Percentiles rank a stretch among this genome's conserved stretches.
Evolutionary conservation across 2,888 invertebrate species (phyloP).

Genomic region (Xestia sexstrigata): DNA sequence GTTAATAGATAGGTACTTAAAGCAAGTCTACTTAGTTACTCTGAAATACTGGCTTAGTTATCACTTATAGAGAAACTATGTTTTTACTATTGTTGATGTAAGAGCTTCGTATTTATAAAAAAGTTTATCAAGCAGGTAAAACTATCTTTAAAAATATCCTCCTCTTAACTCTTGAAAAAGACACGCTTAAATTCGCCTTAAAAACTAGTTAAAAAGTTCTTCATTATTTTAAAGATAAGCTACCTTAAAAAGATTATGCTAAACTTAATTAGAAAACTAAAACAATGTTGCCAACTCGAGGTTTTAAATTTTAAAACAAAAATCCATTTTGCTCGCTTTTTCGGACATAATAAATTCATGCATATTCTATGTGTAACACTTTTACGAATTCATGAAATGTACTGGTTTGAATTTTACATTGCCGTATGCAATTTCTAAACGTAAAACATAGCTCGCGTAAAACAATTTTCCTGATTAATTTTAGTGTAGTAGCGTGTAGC

Average conservation of each 20-base stretch:
- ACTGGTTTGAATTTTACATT: conserved; percentile 40
- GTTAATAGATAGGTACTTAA: background rate
- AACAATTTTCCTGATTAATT: conserved; percentile 21
- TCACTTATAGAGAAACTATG: too few species aligned
- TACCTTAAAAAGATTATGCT: conserved; percentile 30
- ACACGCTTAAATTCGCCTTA: background rate
- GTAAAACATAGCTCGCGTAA: conserved; percentile 6
- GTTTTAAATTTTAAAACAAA: conserved; percentile 24
- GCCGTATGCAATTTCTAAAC: conserved; percentile 34
- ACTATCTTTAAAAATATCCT: background rate
- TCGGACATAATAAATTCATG: conserved; percentile 46
- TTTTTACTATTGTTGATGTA: too few species aligned
- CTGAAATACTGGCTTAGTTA: too few species aligned
- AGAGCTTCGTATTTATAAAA: too few species aligned
- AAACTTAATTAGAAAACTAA: conserved; percentile 50
- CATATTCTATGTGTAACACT: conserved; percentile 48
- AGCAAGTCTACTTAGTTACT: too few species aligned
- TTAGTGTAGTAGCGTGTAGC: conserved; percentile 2
- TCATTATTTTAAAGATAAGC: conserved; percentile 21
- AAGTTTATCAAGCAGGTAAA: background rate
- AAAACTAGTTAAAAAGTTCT: background rate
- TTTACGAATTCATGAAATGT: conserved; percentile 40
- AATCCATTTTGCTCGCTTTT: conserved; percentile 40
- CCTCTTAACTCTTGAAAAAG: background rate
- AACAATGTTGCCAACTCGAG: conserved; percentile 27